phyloP scores from a whole-genome alignment of 64 coral and sea anemone species.

The Montipora foliosa region DNA sequence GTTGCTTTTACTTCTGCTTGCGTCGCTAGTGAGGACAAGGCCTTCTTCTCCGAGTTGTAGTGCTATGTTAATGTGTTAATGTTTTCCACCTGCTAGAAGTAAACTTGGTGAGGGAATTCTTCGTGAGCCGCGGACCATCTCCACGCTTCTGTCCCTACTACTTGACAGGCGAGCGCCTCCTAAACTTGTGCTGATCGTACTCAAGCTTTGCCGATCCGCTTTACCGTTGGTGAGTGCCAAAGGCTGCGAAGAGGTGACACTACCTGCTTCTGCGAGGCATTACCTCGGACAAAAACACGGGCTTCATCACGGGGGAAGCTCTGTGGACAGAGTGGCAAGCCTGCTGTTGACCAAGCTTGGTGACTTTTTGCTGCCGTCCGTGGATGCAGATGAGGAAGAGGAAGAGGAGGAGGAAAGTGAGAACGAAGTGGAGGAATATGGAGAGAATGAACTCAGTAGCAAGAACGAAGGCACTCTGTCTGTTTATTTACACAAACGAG shows the following conservation, averaged over 20 bases:
- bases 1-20: no score
- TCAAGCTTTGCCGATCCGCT: conserved; percentile 79
- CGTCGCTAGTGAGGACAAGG: no score
- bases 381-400: conserved; percentile 3
- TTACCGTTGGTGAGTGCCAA: conserved; percentile 84
- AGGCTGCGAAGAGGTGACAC: conserved; percentile 59
- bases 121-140: conserved; percentile 85
- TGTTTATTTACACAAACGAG: conserved; percentile 86
- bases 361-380: conserved; percentile 77
- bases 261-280: conserved; percentile 53
- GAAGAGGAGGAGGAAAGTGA: conserved; percentile 26
- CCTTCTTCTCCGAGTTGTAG: no score
- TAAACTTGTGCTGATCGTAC: conserved; percentile 84
- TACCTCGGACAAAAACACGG: conserved; percentile 53
- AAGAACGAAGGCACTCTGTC: conserved; percentile 32
- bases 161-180: conserved; percentile 86
- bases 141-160: conserved; percentile 86
- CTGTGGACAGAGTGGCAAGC: conserved; percentile 72
- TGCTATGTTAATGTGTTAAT: not conserved
- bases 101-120: conserved; percentile 93
- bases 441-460: not conserved
- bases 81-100: conserved; percentile 56
- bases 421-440: conserved; percentile 9
- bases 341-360: conserved; percentile 85
- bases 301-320: not conserved